Evolutionary conservation across 2,888 invertebrate species (phyloP), one percentile per base, ranked within the genome.

Genomic region (Caenorhabditis angaria): DNA sequence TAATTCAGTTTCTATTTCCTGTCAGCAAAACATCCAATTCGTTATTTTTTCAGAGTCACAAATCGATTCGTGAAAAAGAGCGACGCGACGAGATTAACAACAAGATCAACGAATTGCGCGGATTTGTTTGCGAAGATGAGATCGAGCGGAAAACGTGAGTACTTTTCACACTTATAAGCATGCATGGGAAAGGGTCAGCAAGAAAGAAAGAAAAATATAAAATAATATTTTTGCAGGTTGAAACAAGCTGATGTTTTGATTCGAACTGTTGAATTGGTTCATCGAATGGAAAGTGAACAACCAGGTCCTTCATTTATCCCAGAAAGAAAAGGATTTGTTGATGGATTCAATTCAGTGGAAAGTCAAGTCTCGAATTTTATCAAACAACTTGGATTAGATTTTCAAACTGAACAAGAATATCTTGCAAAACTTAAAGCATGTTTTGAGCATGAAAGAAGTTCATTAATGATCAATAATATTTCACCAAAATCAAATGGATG

Each of bases 11-110:
- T 32, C 32, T 32, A 8, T 32, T 32, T 41, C 18, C 18, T 41
- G 41, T 41, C 18, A 18, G 18, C 3, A 41, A 41, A 41, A 41
- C 32, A 5, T 32, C 41, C 3, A 41, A 41, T 18, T 18, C 10
- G 14, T 14, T 3, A 12, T 41, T 22, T 22, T 54, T 54, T 3
- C 29, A 54, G 54, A 72, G 28, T 35, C 58, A 61, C 5, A 73
- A 73, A 20, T 65, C 72, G 27, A 59, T 63, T 6, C 65, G 65
- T 41, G 72, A 73, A 51, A 73, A 73, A 53, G 63, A 68, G 32
- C 64, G 72, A 27, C 48, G 72, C 5, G 68, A 68, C 28, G 65
- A 73, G 62, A 73, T 73, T 28, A 73, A 73, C 50, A 61, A 59
- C 10, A 68, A 68, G 53, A 68, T 73, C 65, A 65, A 64, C 25